Conservation (phyloP, 2,797 vertebrate species). For the Bovichtus variegatus region DNA sequence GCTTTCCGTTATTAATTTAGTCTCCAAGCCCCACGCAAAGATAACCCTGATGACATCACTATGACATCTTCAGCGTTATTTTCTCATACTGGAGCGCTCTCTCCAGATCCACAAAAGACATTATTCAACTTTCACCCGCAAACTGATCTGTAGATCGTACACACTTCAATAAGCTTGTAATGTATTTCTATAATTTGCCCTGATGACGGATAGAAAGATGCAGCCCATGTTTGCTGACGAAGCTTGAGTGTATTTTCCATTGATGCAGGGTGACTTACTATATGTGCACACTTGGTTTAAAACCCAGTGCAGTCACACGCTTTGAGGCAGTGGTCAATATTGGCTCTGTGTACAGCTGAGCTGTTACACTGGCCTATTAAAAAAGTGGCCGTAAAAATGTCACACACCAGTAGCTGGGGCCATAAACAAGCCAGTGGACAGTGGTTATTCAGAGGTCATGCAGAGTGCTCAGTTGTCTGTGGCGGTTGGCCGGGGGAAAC, state of each 20-base stretch:
- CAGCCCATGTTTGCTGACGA: constrained; percentile 51
- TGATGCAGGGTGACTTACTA: constrained; percentile 45
- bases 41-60: not conserved
- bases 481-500: constrained; percentile 77
- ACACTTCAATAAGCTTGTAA: constrained; percentile 11
- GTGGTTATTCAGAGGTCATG: constrained; percentile 83
- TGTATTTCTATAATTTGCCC: constrained; percentile 28
- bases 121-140: constrained; percentile 8
- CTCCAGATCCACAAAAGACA: not conserved
- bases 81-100: not conserved
- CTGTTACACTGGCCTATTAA: constrained; percentile 75
- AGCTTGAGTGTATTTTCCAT: constrained; percentile 50
- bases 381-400: constrained; percentile 77
- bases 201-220: constrained; percentile 27
- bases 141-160: not conserved
- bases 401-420: constrained; percentile 60
- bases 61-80: constrained; percentile 3
- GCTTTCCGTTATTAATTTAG: not conserved
- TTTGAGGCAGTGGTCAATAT: constrained; percentile 69
- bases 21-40: not conserved
- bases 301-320: constrained; percentile 57
- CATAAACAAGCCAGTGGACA: constrained; percentile 80
- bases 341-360: constrained; percentile 63
- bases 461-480: constrained; percentile 77
- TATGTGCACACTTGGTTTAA: constrained; percentile 62